phyloP scores from a whole-genome alignment of 2,888 invertebrate species.

The Drosophila mercatorum region DNA sequence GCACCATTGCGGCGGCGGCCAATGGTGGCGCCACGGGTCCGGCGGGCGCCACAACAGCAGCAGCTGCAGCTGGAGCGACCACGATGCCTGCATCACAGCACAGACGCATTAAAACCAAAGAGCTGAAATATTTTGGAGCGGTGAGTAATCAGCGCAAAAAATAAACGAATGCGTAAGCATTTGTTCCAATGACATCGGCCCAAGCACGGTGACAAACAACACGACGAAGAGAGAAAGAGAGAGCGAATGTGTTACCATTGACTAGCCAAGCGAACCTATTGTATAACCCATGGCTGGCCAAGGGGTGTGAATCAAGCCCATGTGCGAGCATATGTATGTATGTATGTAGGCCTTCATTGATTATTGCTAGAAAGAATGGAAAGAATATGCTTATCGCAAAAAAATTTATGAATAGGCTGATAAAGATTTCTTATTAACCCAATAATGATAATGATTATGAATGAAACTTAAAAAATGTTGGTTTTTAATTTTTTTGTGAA shows the following conservation, averaged over 20 bases:
- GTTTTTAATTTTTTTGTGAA: too few relatives aligned
- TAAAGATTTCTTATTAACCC: not conserved
- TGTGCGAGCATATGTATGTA: not conserved
- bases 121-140: slow-evolving; percentile 84
- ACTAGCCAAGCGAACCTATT: slow-evolving; percentile 25
- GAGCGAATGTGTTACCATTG: slow-evolving; percentile 18
- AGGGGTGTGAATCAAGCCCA: not conserved
- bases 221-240: not conserved
- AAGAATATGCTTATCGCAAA: not conserved
- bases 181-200: slow-evolving; percentile 11
- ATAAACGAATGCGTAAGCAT: slow-evolving; percentile 62
- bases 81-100: slow-evolving; percentile 72
- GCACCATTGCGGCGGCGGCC: slow-evolving; percentile 68
- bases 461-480: not conserved
- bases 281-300: slow-evolving; percentile 30
- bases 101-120: slow-evolving; percentile 83
- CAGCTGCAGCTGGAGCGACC: slow-evolving; percentile 40
- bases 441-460: not conserved
- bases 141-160: slow-evolving; percentile 74
- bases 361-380: not conserved
- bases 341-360: slow-evolving; percentile 7
- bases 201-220: slow-evolving; percentile 28
- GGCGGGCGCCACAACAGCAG: slow-evolving; percentile 29
- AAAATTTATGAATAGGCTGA: not conserved
- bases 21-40: slow-evolving; percentile 64